Conservation (phyloP, 2,888 invertebrate genomes). For the Athrips mouffetella region DNA sequence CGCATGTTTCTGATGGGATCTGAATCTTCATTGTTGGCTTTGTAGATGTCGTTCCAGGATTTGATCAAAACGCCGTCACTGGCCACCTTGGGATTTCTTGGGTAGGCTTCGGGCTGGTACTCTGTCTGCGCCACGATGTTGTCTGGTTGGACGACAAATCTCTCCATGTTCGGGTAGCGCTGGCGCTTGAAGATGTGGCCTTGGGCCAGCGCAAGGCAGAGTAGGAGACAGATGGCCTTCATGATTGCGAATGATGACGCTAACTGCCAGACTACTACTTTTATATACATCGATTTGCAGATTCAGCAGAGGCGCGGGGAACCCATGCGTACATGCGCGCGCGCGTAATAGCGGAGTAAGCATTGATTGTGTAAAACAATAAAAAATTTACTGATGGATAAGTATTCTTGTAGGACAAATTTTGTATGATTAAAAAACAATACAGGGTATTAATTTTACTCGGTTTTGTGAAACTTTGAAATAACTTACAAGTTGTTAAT, state of each 20-base stretch:
- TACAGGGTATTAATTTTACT: no score
- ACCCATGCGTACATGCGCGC: no score
- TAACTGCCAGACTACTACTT: neutral
- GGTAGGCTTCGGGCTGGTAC: constrained; percentile 14
- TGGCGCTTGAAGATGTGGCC: constrained; percentile 56
- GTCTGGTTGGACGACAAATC: constrained; percentile 39
- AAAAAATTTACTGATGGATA: no score
- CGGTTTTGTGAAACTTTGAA: no score
- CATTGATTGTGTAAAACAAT: no score
- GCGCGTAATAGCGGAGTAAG: no score
- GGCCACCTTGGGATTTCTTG: neutral
- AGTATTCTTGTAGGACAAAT: no score
- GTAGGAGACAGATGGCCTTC: constrained; percentile 56
- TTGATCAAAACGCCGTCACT: neutral
- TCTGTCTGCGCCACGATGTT: constrained; percentile 34
- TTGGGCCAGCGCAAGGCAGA: constrained; percentile 57
- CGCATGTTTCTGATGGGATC: no score
- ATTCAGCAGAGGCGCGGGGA: neutral
- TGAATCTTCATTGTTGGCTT: neutral
- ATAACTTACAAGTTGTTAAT: no score
- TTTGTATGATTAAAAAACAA: no score
- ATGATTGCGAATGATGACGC: constrained; percentile 49
- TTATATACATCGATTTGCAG: neutral
- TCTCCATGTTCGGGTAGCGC: constrained; percentile 33
- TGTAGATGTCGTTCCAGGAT: neutral